Percentiles rank a stretch among this genome's conserved stretches.
Evolutionary conservation across 2,113 vertebrate species (phyloP).

Genomic region (Eulemur rufifrons): DNA sequence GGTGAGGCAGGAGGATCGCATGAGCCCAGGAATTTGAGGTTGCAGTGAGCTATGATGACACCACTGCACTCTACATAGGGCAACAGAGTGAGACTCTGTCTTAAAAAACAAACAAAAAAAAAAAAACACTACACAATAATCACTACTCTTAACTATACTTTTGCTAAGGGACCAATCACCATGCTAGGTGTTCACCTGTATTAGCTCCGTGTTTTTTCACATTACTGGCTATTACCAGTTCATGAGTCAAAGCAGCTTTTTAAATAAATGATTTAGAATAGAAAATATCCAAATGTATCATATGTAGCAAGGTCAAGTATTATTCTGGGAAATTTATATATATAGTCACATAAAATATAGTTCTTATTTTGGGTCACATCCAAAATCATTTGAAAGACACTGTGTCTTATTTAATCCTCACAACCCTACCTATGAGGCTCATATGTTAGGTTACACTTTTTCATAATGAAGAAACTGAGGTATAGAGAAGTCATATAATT

Average conservation of each 20-base stretch:
- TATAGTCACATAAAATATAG: background rate
- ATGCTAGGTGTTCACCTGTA: background rate
- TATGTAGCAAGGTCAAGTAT: background rate
- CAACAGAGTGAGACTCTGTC: no score
- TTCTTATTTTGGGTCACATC: background rate
- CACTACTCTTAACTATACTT: background rate
- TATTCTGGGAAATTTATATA: background rate
- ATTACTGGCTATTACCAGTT: background rate
- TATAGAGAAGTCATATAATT: background rate
- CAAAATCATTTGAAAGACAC: background rate
- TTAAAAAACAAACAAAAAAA: no score
- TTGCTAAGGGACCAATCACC: background rate
- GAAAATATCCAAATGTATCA: background rate
- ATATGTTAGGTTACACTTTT: background rate
- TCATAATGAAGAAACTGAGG: slow-evolving; percentile 2
- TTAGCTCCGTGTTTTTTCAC: background rate
- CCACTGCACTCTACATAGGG: no score
- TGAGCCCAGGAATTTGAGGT: no score
- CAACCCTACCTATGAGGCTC: background rate
- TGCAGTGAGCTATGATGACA: no score
- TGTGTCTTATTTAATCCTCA: background rate
- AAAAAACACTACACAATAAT: no score
- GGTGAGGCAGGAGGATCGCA: no score
- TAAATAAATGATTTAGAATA: background rate
- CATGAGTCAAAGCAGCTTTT: background rate